phyloP scores from a whole-genome alignment of 2,888 invertebrate genomes.

The Noctua pronuba region DNA sequence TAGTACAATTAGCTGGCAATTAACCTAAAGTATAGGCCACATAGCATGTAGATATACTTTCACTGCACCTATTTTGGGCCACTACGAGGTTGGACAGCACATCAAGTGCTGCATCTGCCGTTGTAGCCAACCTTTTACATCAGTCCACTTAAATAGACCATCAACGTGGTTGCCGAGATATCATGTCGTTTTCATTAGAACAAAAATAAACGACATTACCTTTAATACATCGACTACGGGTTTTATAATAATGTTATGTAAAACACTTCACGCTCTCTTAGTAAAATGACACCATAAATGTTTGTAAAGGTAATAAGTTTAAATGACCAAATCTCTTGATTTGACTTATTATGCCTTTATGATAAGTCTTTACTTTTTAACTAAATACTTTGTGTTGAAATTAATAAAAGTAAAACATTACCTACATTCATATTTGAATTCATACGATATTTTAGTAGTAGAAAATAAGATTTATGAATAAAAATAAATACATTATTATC shows the following conservation, averaged over 20 bases:
- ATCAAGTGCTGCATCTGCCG: not conserved
- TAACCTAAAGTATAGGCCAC: not conserved
- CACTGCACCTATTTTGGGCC: not conserved
- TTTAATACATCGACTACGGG: slow-evolving; percentile 19
- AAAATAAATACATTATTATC: not conserved
- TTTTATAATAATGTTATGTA: slow-evolving; percentile 3
- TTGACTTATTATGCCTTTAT: not conserved
- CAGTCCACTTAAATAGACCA: not conserved
- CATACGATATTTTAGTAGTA: not conserved
- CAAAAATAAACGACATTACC: not conserved
- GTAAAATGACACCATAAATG: slow-evolving; percentile 21
- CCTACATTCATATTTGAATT: not conserved
- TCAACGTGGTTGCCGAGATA: not conserved
- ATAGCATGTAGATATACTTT: not conserved
- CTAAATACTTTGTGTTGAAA: not conserved
- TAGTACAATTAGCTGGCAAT: not conserved
- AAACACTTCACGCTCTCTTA: slow-evolving; percentile 43
- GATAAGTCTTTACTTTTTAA: not conserved
- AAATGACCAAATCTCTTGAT: not conserved
- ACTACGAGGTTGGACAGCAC: not conserved
- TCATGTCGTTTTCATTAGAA: slow-evolving; percentile 1
- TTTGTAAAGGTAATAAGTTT: slow-evolving; percentile 29
- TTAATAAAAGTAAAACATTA: not conserved
- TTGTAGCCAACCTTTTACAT: not conserved
- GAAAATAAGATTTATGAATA: not conserved